A percentile compares a stretch with the other conserved stretches of the same genome.
Evolutionary conservation across 2,113 vertebrate species (phyloP).

Genomic region (Hippocampus barbouri): DNA sequence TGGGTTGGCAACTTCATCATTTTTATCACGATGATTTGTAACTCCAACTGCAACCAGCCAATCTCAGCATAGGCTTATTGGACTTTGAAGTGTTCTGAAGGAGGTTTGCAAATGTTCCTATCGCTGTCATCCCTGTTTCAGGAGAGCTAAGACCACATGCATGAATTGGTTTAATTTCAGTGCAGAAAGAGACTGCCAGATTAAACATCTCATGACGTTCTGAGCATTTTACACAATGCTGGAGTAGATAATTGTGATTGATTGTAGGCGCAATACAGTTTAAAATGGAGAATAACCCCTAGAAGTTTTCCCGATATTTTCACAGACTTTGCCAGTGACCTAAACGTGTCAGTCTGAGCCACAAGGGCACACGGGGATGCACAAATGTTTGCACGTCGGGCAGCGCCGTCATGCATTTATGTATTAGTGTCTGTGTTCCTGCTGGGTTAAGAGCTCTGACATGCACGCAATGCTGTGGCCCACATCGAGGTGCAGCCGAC

Average conservation of each 20-base stretch:
- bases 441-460: conserved; percentile 47
- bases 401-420: conserved; percentile 55
- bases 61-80: conserved; percentile 42
- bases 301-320: conserved; percentile 12
- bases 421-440: conserved; percentile 49
- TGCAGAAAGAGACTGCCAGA: conserved; percentile 19
- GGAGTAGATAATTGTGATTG: neutral
- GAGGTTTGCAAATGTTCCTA: conserved; percentile 40
- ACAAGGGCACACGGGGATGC: conserved; percentile 36
- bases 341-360: conserved; percentile 31
- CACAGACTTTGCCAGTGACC: conserved; percentile 11
- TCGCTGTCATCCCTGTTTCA: conserved; percentile 23
- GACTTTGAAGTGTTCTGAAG: conserved; percentile 58
- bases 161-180: conserved; percentile 17
- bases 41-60: conserved; percentile 43
- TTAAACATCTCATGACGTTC: conserved; percentile 16
- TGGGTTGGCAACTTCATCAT: neutral
- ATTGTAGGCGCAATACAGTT: neutral
- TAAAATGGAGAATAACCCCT: neutral
- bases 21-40: neutral
- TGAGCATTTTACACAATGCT: neutral
- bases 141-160: neutral
- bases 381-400: conserved; percentile 48
- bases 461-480: conserved; percentile 39
- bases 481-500: conserved; percentile 16